Evolutionary conservation across 2,888 invertebrate species (phyloP), one percentile per base, ranked within the genome.

Genomic region (Scaptodrosophila latifasciaeformis): DNA sequence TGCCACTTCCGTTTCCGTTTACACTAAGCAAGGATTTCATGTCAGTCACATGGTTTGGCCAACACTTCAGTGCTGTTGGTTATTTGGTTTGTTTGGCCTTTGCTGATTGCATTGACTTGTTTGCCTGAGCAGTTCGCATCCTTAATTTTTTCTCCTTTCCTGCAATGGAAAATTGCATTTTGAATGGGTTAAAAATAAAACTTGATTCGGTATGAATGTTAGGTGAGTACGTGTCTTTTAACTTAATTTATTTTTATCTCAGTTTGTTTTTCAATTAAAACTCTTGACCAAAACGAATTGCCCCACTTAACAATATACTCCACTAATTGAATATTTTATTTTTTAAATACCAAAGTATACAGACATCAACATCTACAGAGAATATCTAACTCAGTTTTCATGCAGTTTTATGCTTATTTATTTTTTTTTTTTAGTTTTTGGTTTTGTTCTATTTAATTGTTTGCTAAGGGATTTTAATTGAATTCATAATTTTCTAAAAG

Each of bases 1-100:
- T n/a, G n/a, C n/a, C 71, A 57, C 68, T 63, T 67, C 71, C 78
- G 62, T 59, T 75, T 77, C 60, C 60, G 60, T 48, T 61, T 47
- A 61, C 61, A 34, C 12, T 13, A n/a, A 31, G 3, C 4, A 2
- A 6, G 12, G 13, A n/a, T n/a, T n/a, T n/a, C n/a, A 70, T 78
- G 72, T 71, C 72, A 72, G 68, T 43, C 78, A 78, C 75, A 78
- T 78, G 70, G 63, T 78, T 78, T 78, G 78, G 76, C 68, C 62
- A 72, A 68, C 72, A 72, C 72, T 72, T 65, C 51, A 56, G 59
- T 75, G 24, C n/a, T n/a, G n/a, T n/a, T n/a, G n/a, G n/a, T n/a
- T n/a, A n/a, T n/a, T n/a, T n/a, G n/a, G n/a, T n/a, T n/a, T 67
- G 64, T 9, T 5, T 27, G 15, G 37, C 37, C 37, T 17, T 12